Evolutionary conservation across 2,797 vertebrate species (phyloP).

Genomic region (Parauchenoglanis ngamensis): DNA sequence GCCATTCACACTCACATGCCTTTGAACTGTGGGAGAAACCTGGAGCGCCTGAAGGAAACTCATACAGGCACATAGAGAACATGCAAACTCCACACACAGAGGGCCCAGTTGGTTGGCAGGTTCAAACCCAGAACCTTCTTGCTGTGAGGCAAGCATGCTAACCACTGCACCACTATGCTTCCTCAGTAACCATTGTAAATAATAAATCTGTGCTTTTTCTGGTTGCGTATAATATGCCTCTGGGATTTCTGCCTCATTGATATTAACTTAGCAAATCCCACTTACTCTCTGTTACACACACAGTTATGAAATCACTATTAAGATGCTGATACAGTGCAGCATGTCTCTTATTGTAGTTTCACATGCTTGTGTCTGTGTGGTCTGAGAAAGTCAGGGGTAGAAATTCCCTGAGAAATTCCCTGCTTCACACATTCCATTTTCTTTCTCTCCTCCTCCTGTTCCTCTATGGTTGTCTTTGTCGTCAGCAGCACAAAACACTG

Average conservation of each 20-base stretch:
- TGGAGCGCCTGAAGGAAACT: too few species aligned
- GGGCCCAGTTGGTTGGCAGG: too few species aligned
- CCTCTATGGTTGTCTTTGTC: slow-evolving; percentile 80
- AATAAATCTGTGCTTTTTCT: not conserved
- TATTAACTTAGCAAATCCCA: slow-evolving; percentile 5
- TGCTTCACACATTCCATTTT: slow-evolving; percentile 75
- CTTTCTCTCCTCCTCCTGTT: slow-evolving; percentile 61
- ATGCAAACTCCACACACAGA: too few species aligned
- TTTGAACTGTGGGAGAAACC: too few species aligned
- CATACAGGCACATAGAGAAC: too few species aligned
- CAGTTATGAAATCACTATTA: not conserved
- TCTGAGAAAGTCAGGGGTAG: slow-evolving; percentile 58
- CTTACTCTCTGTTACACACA: not conserved
- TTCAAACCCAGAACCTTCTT: too few species aligned
- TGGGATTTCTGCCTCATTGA: not conserved
- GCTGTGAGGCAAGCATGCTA: too few species aligned
- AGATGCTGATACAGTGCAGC: not conserved
- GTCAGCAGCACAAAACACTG: slow-evolving; percentile 72
- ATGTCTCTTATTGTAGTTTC: not conserved
- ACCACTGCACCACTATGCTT: too few species aligned
- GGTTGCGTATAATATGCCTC: not conserved
- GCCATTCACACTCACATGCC: too few species aligned
- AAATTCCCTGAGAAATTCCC: slow-evolving; percentile 73
- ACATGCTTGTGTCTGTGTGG: slow-evolving; percentile 48
- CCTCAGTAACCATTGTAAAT: not conserved